phyloP scores from a whole-genome alignment of 2,113 vertebrate genomes.

The Arothron firmamentum region DNA sequence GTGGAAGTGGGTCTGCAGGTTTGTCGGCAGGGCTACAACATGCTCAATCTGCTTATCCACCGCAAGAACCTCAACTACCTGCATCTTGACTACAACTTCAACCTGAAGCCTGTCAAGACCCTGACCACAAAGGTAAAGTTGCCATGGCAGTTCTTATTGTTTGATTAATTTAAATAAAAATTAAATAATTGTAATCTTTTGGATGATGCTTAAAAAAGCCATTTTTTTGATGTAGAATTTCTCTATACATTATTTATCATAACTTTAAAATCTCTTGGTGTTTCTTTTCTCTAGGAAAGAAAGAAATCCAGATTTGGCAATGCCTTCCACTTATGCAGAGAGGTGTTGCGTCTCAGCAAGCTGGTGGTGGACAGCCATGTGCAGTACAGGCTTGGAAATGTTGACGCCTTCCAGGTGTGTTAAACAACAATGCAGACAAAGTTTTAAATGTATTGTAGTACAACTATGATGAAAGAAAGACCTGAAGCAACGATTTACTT shows the following conservation, averaged over 20 bases:
- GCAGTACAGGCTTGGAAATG: slow-evolving; percentile 96
- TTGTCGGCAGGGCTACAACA: slow-evolving; percentile 98
- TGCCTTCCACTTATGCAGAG: slow-evolving; percentile 94
- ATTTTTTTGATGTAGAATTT: too few relatives aligned
- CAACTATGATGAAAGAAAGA: not conserved
- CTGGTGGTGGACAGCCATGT: slow-evolving; percentile 98
- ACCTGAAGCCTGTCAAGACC: slow-evolving; percentile 97
- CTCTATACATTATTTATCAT: not conserved
- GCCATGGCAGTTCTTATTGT: not conserved
- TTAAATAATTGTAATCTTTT: too few relatives aligned
- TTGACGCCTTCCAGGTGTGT: slow-evolving; percentile 94
- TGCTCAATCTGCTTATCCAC: slow-evolving; percentile 98
- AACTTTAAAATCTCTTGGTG: not conserved
- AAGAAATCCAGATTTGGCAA: slow-evolving; percentile 98
- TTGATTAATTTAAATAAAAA: too few relatives aligned
- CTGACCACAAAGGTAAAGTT: slow-evolving; percentile 92
- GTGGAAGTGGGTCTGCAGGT: slow-evolving; percentile 97
- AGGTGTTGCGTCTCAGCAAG: slow-evolving; percentile 94
- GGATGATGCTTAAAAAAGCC: too few relatives aligned
- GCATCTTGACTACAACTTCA: slow-evolving; percentile 98
- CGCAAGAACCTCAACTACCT: slow-evolving; percentile 98
- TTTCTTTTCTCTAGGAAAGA: slow-evolving; percentile 79
- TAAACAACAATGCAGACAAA: not conserved
- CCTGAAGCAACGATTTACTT: not conserved
- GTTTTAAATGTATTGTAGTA: too few relatives aligned